A percentile compares a stretch with the other conserved stretches of the same genome.
These are phyloP conservation scores for Agapetus fuscipes DNA, from an alignment of 2,888 invertebrate species.

Conservation along the genomic window DNA sequence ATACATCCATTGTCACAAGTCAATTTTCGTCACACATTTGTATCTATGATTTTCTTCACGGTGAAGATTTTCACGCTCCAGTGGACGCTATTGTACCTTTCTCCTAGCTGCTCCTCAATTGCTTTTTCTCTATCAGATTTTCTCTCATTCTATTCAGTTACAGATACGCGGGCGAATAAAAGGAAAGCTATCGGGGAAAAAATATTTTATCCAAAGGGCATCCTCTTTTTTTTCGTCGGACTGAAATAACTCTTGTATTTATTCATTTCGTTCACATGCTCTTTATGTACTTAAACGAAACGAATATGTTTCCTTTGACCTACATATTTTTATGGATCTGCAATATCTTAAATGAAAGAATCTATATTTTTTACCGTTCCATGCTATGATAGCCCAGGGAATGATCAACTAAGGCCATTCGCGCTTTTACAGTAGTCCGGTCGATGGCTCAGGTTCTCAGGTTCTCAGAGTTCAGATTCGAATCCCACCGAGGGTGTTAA, in stretches of 20 bases:
- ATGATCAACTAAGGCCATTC: too few species aligned
- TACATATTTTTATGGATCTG: too few species aligned
- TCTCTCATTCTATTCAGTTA: conserved; percentile 12
- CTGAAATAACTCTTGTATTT: conserved; percentile 2
- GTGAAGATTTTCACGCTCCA: conserved; percentile 7
- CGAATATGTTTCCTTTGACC: too few species aligned
- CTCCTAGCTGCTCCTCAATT: conserved; percentile 19
- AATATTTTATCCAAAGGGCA: conserved; percentile 2
- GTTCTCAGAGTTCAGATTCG: too few species aligned
- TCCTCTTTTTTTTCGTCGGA: too few species aligned
- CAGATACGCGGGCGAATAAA: conserved; percentile 10
- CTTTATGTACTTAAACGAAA: too few species aligned
- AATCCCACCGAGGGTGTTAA: too few species aligned
- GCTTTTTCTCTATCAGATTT: conserved; percentile 18
- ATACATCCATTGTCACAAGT: conserved; percentile 14
- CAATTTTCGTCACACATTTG: conserved; percentile 19
- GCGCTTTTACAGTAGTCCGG: too few species aligned
- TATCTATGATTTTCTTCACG: conserved; percentile 3
- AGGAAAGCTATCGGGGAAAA: conserved; percentile 11
- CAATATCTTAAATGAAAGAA: too few species aligned
- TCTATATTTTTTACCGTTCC: too few species aligned
- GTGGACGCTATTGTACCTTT: conserved; percentile 14
- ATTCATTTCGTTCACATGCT: conserved; percentile 2
- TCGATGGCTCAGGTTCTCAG: too few species aligned
- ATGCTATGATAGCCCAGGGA: too few species aligned